Evolutionary conservation across 2,888 invertebrate species (phyloP).

Genomic region (Cephonodes hylas): DNA sequence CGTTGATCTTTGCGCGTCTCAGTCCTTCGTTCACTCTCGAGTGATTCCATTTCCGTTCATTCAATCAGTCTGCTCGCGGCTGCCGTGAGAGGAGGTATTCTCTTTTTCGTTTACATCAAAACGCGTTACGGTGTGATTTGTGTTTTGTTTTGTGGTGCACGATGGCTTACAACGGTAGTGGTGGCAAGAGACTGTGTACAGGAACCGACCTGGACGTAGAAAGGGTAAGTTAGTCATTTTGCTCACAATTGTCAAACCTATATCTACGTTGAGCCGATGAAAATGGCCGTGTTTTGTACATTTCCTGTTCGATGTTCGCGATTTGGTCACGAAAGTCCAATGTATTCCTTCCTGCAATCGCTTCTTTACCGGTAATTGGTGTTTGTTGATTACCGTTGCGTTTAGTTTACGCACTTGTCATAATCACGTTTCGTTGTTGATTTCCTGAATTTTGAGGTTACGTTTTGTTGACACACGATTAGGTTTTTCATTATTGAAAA

Average conservation of each 20-base stretch:
- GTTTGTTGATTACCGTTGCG: conserved; percentile 29
- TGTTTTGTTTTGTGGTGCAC: conserved; percentile 83
- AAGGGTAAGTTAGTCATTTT: conserved; percentile 63
- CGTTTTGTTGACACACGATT: conserved; percentile 68
- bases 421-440: conserved; percentile 71
- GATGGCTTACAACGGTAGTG: conserved; percentile 87
- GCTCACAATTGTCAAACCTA: conserved; percentile 46
- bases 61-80: conserved; percentile 71
- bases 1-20: conserved; percentile 7
- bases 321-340: conserved; percentile 37
- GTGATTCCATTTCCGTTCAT: conserved; percentile 38
- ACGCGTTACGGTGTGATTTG: conserved; percentile 78
- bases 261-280: conserved; percentile 56
- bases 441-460: conserved; percentile 72
- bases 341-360: conserved; percentile 27
- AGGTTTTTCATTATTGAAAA: conserved; percentile 18
- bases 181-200: conserved; percentile 79
- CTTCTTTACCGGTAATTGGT: conserved; percentile 32
- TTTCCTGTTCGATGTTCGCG: conserved; percentile 61
- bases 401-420: conserved; percentile 48
- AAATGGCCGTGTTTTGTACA: conserved; percentile 78
- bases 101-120: conserved; percentile 46
- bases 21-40: conserved; percentile 12
- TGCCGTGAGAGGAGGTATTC: conserved; percentile 49
- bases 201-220: conserved; percentile 76